phyloP scores from a whole-genome alignment of 1,140 invertebrate genomes.

The Mamestra configurata region DNA sequence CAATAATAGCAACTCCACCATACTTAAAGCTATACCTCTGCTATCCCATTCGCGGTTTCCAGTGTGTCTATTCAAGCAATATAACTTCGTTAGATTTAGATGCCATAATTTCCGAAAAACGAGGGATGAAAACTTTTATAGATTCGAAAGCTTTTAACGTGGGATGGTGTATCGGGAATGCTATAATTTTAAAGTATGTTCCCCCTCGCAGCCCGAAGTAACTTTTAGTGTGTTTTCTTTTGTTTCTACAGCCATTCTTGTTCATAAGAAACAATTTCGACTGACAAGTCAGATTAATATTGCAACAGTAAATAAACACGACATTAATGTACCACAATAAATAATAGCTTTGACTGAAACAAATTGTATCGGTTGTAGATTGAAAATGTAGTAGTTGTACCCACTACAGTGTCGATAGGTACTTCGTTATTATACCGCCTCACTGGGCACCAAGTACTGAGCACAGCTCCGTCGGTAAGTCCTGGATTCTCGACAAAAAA shows the following conservation, averaged over 20 bases:
- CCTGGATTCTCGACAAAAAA: conserved; percentile 51
- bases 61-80: conserved; percentile 24
- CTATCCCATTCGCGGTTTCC: not conserved
- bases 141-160: conserved; percentile 50
- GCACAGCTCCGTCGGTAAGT: conserved; percentile 41
- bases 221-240: conserved; percentile 31
- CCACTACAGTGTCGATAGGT: conserved; percentile 42
- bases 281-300: conserved; percentile 10
- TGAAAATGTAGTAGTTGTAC: conserved; percentile 34
- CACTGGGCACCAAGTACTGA: conserved; percentile 48
- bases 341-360: conserved; percentile 33
- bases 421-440: conserved; percentile 53
- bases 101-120: conserved; percentile 41
- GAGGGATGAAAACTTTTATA: conserved; percentile 32
- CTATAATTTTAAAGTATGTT: conserved; percentile 48
- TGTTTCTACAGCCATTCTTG: conserved; percentile 13
- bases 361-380: conserved; percentile 46
- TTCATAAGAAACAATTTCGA: conserved; percentile 18
- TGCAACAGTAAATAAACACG: conserved; percentile 15
- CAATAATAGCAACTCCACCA: not conserved
- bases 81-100: conserved; percentile 26
- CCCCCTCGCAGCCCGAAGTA: not conserved
- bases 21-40: not conserved
- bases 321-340: conserved; percentile 7
- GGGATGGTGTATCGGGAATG: conserved; percentile 46